Conservation (phyloP, 2,888 invertebrate genomes). For the Phalera bucephala region DNA sequence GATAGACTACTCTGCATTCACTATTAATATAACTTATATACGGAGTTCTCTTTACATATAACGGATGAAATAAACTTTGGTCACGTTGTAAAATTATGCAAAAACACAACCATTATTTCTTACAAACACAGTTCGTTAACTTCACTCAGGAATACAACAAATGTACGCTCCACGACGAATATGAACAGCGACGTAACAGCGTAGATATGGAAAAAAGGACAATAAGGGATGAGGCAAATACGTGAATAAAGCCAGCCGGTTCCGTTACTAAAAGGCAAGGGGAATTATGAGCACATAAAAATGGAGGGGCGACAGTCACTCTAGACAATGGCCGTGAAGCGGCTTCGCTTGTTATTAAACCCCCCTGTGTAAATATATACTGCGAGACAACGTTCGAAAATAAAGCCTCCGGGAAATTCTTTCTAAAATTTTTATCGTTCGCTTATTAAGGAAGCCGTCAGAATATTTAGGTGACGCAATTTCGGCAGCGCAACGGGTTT, state of each 20-base stretch:
- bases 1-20: too few relatives aligned
- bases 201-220: conserved; percentile 61
- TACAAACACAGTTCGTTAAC: conserved; percentile 24
- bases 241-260: conserved; percentile 52
- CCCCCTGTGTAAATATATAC: conserved; percentile 33
- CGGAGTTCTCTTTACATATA: too few relatives aligned
- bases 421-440: conserved; percentile 17
- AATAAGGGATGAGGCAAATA: conserved; percentile 55
- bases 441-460: conserved; percentile 16
- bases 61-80: too few relatives aligned
- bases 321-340: conserved; percentile 43
- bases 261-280: conserved; percentile 46
- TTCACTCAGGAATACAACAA: conserved; percentile 18
- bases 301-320: conserved; percentile 37
- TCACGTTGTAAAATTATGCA: too few relatives aligned
- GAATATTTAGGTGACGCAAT: neutral
- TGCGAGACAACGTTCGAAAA: conserved; percentile 25
- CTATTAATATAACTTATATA: too few relatives aligned
- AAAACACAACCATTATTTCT: conserved; percentile 18
- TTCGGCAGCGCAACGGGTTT: neutral
- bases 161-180: conserved; percentile 30
- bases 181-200: conserved; percentile 49
- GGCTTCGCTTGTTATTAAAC: conserved; percentile 45
- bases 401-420: conserved; percentile 25
- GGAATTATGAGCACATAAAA: conserved; percentile 57